Percentiles rank a stretch among this genome's conserved stretches.
Evolutionary conservation across 2,797 vertebrate species (phyloP).

Genomic region (Bradypodion ventrale): DNA sequence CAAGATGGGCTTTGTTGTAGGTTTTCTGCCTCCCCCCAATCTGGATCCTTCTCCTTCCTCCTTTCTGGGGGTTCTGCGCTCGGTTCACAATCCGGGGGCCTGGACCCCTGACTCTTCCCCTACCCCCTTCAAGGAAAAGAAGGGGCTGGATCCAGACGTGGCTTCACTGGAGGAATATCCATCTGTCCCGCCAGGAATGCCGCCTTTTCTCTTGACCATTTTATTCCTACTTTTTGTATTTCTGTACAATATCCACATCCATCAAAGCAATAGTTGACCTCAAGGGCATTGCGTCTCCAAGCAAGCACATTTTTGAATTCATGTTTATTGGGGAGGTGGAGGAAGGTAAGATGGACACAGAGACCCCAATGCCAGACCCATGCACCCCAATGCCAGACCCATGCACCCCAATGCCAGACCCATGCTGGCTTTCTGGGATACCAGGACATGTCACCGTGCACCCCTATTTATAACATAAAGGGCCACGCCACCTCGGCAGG

Average conservation of each 20-base stretch:
- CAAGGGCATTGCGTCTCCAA: slow-evolving; percentile 64
- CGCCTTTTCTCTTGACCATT: neutral
- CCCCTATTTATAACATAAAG: too few relatives aligned
- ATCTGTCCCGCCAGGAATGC: too few relatives aligned
- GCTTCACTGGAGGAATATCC: too few relatives aligned
- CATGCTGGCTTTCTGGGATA: too few relatives aligned
- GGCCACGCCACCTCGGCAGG: too few relatives aligned
- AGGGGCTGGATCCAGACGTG: too few relatives aligned
- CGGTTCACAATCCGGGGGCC: neutral
- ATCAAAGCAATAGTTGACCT: slow-evolving; percentile 40
- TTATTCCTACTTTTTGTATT: slow-evolving; percentile 23
- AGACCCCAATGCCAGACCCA: neutral
- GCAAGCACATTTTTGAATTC: slow-evolving; percentile 55
- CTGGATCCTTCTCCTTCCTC: neutral
- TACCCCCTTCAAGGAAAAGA: neutral
- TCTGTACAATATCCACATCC: neutral
- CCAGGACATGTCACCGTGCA: too few relatives aligned
- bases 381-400: fast-evolving
- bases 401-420: fast-evolving
- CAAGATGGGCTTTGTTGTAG: slow-evolving; percentile 29
- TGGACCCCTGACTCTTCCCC: too few relatives aligned
- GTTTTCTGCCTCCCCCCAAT: neutral
- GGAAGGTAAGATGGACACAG: slow-evolving; percentile 54
- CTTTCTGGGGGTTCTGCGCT: too few relatives aligned
- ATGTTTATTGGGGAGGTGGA: slow-evolving; percentile 44